Evolutionary conservation across 2,797 vertebrate genomes (phyloP).

Genomic region (Lerista edwardsae): DNA sequence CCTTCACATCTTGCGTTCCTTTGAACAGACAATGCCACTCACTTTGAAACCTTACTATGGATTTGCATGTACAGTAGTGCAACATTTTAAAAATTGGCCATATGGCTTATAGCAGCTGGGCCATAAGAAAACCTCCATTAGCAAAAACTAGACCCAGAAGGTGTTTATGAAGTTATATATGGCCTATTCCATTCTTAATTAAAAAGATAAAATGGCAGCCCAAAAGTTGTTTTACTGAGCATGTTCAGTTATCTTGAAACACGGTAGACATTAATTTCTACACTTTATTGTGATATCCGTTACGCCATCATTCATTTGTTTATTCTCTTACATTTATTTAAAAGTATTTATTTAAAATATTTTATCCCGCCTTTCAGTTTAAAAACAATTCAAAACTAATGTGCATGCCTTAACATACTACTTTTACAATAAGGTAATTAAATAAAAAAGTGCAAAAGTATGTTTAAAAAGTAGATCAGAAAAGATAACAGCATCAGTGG

Average conservation of each 20-base stretch:
- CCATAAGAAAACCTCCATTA: slow-evolving; percentile 48
- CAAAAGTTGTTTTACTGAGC: slow-evolving; percentile 28
- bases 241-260: slow-evolving; percentile 6
- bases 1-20: background rate
- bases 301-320: background rate
- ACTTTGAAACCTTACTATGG: background rate
- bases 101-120: slow-evolving; percentile 59
- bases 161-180: slow-evolving; percentile 59
- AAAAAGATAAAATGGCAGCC: background rate
- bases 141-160: slow-evolving; percentile 46
- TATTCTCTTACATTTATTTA: too few relatives aligned
- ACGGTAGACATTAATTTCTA: background rate
- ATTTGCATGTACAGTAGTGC: background rate
- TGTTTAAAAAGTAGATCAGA: too few relatives aligned
- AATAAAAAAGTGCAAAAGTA: background rate
- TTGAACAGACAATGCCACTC: background rate
- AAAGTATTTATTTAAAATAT: background rate
- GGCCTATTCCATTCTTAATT: slow-evolving; percentile 54
- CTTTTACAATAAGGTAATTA: background rate
- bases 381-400: background rate
- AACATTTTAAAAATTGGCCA: slow-evolving; percentile 25
- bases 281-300: background rate
- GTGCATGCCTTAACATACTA: background rate
- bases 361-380: background rate
- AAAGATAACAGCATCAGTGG: background rate